A percentile compares a stretch with the other conserved stretches of the same genome.
phyloP scores from a whole-genome alignment of 2,797 vertebrate genomes.

The Paguma larvata region DNA sequence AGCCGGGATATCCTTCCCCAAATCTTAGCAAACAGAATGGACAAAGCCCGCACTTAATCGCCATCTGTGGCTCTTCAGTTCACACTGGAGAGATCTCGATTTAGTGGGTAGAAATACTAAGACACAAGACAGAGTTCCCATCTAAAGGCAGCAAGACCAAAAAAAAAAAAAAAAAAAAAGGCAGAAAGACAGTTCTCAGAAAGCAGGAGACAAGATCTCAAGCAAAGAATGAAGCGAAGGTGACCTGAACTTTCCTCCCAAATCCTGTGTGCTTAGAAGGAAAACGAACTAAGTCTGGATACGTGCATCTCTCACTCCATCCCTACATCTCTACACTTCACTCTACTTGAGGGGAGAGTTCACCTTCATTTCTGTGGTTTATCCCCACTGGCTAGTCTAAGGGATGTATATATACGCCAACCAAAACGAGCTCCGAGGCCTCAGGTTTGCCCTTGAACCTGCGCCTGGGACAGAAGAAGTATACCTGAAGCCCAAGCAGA shows the following conservation, averaged over 20 bases:
- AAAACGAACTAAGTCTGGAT: background rate
- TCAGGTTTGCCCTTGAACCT: background rate
- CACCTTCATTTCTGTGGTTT: background rate
- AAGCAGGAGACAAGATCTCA: background rate
- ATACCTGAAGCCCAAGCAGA: background rate
- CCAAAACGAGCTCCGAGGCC: background rate
- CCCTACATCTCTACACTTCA: background rate
- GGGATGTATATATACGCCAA: background rate
- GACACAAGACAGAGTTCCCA: background rate
- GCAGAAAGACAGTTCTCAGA: conserved; percentile 17
- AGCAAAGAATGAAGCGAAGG: background rate
- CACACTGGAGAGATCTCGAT: background rate
- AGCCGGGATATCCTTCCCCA: background rate
- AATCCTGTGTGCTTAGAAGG: background rate
- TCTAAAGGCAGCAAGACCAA: background rate
- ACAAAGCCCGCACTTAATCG: background rate
- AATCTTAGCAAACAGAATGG: background rate
- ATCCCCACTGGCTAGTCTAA: background rate
- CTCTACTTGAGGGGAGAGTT: background rate
- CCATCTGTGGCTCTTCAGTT: background rate
- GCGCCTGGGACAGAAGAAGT: background rate
- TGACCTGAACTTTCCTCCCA: background rate
- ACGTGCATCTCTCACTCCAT: background rate
- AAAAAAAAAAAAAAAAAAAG: conserved; percentile 9
- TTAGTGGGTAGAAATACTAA: background rate